Evolutionary conservation across 2,113 vertebrate genomes (phyloP).

Genomic region (Andinoacara biseriatus): DNA sequence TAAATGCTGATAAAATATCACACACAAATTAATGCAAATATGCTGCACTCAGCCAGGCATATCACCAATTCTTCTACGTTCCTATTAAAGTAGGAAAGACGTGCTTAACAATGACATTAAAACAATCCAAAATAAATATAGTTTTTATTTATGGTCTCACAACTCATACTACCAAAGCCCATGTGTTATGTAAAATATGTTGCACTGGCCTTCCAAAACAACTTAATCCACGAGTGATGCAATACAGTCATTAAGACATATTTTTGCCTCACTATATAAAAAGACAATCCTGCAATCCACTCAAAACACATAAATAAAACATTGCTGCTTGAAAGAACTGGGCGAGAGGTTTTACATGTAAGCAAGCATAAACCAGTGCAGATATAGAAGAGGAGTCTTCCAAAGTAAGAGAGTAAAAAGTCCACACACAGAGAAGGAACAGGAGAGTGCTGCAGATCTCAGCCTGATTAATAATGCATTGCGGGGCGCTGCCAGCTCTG

Average conservation of each 20-base stretch:
- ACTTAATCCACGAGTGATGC: neutral
- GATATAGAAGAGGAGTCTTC: neutral
- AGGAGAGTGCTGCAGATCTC: slow-evolving; percentile 48
- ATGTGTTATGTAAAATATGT: neutral
- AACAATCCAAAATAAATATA: neutral
- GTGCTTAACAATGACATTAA: neutral
- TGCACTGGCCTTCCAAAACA: neutral
- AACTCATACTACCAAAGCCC: neutral
- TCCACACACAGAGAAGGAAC: slow-evolving; percentile 13
- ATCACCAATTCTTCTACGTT: neutral
- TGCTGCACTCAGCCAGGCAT: neutral
- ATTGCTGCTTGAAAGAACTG: neutral
- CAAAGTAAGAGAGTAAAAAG: slow-evolving; percentile 15
- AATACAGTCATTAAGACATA: neutral
- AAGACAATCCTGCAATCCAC: neutral
- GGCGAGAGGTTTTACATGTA: slow-evolving; percentile 32
- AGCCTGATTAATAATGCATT: slow-evolving; percentile 70
- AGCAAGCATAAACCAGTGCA: slow-evolving; percentile 7
- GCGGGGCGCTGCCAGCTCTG: slow-evolving; percentile 54
- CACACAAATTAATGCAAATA: neutral
- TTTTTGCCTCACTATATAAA: neutral
- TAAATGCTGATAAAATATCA: neutral
- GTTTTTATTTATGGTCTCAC: neutral
- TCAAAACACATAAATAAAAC: slow-evolving; percentile 20
- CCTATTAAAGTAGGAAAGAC: neutral